phyloP scores from a whole-genome alignment of 2,113 vertebrate species.

The Aspidoscelis tigris region DNA sequence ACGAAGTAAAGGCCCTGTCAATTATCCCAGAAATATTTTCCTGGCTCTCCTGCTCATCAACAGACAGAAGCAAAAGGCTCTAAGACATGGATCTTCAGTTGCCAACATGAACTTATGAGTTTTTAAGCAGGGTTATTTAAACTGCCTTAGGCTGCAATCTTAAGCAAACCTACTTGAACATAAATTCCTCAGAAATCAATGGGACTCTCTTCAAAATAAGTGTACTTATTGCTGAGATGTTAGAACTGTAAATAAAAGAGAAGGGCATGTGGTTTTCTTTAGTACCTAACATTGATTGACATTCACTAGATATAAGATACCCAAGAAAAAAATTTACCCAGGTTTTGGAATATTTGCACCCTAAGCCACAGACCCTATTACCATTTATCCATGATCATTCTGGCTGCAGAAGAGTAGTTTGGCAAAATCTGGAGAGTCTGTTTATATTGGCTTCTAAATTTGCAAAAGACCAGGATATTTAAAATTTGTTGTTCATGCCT shows the following conservation, averaged over 20 bases:
- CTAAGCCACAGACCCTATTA: too few relatives aligned
- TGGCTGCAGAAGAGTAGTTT: too few relatives aligned
- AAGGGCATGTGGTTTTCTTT: background rate
- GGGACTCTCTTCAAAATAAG: constrained; percentile 4
- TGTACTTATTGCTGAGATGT: constrained; percentile 2
- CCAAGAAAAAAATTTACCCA: background rate
- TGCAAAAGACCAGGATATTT: too few relatives aligned
- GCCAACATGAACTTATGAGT: constrained; percentile 6
- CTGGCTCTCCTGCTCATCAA: too few relatives aligned
- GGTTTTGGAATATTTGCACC: too few relatives aligned
- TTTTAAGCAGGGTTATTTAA: constrained; percentile 27
- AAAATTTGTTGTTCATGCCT: too few relatives aligned
- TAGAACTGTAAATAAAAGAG: constrained; percentile 13
- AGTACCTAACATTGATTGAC: constrained; percentile 17
- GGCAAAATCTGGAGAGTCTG: too few relatives aligned
- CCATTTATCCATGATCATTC: too few relatives aligned
- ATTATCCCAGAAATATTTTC: background rate
- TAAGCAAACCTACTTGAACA: background rate
- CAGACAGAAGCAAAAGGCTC: background rate
- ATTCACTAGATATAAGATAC: background rate
- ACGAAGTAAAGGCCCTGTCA: background rate
- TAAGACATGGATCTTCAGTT: background rate
- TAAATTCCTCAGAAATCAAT: constrained; percentile 23
- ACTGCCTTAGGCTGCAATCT: background rate
- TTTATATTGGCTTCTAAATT: too few relatives aligned